phyloP scores from a whole-genome alignment of 2,113 vertebrate species.

The Pelusios castaneus region DNA sequence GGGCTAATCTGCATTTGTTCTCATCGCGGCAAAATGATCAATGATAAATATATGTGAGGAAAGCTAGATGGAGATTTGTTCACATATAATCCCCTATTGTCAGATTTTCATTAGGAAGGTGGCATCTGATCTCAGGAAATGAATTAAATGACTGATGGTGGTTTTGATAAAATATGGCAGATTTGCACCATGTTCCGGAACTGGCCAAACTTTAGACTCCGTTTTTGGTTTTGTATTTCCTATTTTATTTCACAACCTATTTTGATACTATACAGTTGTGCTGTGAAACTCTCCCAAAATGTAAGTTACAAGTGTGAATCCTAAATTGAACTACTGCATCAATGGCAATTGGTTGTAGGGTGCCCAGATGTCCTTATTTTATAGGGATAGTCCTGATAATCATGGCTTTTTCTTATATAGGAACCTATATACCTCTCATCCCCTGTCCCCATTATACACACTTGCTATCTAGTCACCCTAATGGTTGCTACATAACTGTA shows the following conservation, averaged over 20 bases:
- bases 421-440: no score
- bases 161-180: not conserved
- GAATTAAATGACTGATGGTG: not conserved
- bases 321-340: not conserved
- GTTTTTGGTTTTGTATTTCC: no score
- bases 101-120: not conserved
- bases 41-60: not conserved
- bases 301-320: not conserved
- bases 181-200: not conserved
- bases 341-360: not conserved
- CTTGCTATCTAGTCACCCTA: no score
- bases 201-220: not conserved
- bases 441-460: no score
- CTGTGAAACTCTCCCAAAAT: not conserved
- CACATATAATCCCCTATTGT: not conserved
- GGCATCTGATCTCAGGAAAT: not conserved
- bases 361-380: no score
- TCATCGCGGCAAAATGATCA: not conserved
- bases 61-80: not conserved
- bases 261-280: not conserved
- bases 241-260: not conserved
- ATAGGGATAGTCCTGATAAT: no score
- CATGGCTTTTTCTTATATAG: no score
- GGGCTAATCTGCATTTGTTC: not conserved
- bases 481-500: not conserved